A percentile compares a stretch with the other conserved stretches of the same genome.
phyloP scores from a whole-genome alignment of 2,113 vertebrate genomes.

The Marmota flaviventris region DNA sequence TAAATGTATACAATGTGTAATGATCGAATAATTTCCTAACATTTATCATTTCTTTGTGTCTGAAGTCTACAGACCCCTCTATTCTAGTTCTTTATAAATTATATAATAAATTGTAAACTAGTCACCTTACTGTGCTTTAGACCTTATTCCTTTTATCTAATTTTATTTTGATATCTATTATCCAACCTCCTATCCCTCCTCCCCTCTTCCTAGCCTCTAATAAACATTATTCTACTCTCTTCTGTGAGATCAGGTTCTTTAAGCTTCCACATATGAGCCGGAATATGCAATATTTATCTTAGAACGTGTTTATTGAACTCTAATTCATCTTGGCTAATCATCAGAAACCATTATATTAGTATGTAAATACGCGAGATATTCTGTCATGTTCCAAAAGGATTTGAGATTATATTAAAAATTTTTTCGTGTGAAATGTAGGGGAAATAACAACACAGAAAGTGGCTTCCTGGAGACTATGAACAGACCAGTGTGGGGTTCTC shows the following conservation, averaged over 20 bases:
- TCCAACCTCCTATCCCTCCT: background rate
- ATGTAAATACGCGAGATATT: background rate
- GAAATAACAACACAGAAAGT: background rate
- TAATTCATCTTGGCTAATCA: background rate
- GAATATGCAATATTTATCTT: background rate
- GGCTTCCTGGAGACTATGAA: background rate
- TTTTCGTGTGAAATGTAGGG: background rate
- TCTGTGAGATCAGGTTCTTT: background rate
- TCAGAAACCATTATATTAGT: background rate
- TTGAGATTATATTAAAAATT: background rate
- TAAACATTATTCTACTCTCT: background rate
- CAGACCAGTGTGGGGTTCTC: background rate
- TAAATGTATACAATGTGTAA: background rate
- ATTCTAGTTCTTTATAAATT: background rate
- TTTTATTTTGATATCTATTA: background rate
- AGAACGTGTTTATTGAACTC: background rate
- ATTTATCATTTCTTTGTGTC: background rate
- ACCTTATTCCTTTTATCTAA: background rate
- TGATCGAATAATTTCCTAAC: background rate
- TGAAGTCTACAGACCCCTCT: background rate
- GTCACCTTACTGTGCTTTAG: background rate
- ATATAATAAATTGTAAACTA: background rate
- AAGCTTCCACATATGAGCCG: background rate
- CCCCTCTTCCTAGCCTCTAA: fast-evolving
- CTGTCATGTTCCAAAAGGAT: background rate